Evolutionary conservation across 2,888 invertebrate genomes (phyloP).

Genomic region (Dascillus cervinus): DNA sequence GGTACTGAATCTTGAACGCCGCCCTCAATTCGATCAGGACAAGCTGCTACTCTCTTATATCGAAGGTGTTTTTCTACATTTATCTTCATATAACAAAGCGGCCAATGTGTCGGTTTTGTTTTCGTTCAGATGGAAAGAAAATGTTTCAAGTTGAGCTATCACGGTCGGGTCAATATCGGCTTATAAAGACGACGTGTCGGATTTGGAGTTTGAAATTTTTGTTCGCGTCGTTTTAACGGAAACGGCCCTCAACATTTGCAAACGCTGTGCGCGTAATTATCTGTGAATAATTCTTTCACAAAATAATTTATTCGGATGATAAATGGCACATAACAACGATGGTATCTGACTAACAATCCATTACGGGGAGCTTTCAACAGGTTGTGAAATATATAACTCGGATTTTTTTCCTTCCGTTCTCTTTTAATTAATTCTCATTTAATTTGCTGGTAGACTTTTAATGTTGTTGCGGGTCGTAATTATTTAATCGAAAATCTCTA

Average conservation of each 20-base stretch:
- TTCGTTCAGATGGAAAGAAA: slow-evolving; percentile 5
- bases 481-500: slow-evolving; percentile 18
- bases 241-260: no score
- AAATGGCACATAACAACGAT: slow-evolving; percentile 5
- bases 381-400: no score
- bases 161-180: no score
- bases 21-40: slow-evolving; percentile 30
- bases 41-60: slow-evolving; percentile 23
- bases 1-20: no score
- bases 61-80: slow-evolving; percentile 15
- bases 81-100: slow-evolving; percentile 15
- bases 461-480: no score
- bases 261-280: slow-evolving; percentile 6
- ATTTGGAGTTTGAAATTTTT: no score
- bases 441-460: no score
- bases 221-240: no score
- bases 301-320: slow-evolving; percentile 5
- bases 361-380: slow-evolving; percentile 11
- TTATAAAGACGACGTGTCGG: no score
- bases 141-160: no score
- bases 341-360: slow-evolving; percentile 6
- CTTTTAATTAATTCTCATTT: no score
- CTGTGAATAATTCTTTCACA: slow-evolving; percentile 6
- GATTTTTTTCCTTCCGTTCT: no score
- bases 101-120: slow-evolving; percentile 11